phyloP scores from a whole-genome alignment of 2,797 vertebrate species.

The Rhinophrynus dorsalis region DNA sequence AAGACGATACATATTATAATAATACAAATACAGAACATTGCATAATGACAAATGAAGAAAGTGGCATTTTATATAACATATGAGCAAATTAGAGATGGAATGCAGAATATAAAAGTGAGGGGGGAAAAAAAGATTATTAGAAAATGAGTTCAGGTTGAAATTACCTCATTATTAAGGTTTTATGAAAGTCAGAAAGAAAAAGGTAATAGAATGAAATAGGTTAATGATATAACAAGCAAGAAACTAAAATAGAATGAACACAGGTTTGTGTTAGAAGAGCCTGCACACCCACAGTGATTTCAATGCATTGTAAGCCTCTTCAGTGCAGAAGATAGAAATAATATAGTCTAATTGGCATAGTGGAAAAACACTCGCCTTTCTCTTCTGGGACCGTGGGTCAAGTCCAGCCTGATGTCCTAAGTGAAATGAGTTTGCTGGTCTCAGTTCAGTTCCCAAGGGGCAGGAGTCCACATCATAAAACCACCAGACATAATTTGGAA shows the following conservation, averaged over 20 bases:
- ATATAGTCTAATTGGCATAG: constrained; percentile 30
- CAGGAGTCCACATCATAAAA: constrained; percentile 49
- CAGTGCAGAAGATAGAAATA: constrained; percentile 29
- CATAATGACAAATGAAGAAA: too few relatives aligned
- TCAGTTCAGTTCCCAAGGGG: constrained; percentile 46
- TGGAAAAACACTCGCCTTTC: constrained; percentile 50
- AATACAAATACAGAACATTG: too few relatives aligned
- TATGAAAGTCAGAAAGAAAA: background rate
- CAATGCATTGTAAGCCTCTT: constrained; percentile 19
- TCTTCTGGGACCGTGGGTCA: constrained; percentile 48
- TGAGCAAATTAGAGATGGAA: background rate
- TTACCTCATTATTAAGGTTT: background rate
- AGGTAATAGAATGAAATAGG: background rate
- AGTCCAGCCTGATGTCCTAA: constrained; percentile 48
- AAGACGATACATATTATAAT: too few relatives aligned
- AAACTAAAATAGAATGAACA: constrained; percentile 10
- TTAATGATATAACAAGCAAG: constrained; percentile 8
- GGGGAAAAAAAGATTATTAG: background rate
- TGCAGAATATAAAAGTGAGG: constrained; percentile 1
- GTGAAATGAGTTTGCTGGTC: constrained; percentile 50
- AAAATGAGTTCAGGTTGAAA: background rate
- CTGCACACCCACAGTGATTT: constrained; percentile 8
- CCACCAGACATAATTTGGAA: constrained; percentile 50
- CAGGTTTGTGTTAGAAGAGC: constrained; percentile 9
- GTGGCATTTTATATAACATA: too few relatives aligned